Conservation (phyloP, 1,140 invertebrate genomes). For the Calephelis nemesis region DNA sequence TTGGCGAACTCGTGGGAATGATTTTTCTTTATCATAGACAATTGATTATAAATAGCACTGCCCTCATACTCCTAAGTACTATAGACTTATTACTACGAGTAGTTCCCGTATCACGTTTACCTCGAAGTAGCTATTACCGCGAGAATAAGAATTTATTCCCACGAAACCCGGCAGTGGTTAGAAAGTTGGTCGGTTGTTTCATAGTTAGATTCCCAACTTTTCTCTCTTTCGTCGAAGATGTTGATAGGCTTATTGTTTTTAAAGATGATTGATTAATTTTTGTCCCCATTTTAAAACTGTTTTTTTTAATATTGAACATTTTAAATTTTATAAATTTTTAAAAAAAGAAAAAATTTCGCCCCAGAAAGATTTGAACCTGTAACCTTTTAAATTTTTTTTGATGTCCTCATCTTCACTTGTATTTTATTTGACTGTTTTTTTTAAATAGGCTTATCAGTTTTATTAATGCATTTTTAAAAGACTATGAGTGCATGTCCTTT, state of each 20-base stretch:
- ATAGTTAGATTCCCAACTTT: constrained; percentile 13
- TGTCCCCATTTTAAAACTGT: not conserved
- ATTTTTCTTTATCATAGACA: no score
- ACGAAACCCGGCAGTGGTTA: constrained; percentile 10
- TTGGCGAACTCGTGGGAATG: no score
- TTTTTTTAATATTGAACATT: no score
- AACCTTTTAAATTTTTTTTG: not conserved
- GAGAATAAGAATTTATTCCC: constrained; percentile 14
- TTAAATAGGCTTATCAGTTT: no score
- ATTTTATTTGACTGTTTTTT: no score
- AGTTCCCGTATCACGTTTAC: not conserved
- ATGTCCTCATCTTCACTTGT: no score
- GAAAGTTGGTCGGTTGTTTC: constrained; percentile 22
- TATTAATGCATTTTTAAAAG: no score
- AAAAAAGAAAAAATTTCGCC: no score
- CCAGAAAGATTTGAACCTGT: no score
- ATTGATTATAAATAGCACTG: not conserved
- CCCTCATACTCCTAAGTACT: not conserved
- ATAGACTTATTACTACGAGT: not conserved
- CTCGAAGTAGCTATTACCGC: constrained; percentile 3
- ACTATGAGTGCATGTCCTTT: no score
- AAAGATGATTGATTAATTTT: constrained; percentile 13
- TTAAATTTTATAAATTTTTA: no score
- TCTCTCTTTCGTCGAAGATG: constrained; percentile 14
- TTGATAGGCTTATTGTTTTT: constrained; percentile 20